Conservation (phyloP, 2,113 vertebrate genomes). For the Pedionomus torquatus region DNA sequence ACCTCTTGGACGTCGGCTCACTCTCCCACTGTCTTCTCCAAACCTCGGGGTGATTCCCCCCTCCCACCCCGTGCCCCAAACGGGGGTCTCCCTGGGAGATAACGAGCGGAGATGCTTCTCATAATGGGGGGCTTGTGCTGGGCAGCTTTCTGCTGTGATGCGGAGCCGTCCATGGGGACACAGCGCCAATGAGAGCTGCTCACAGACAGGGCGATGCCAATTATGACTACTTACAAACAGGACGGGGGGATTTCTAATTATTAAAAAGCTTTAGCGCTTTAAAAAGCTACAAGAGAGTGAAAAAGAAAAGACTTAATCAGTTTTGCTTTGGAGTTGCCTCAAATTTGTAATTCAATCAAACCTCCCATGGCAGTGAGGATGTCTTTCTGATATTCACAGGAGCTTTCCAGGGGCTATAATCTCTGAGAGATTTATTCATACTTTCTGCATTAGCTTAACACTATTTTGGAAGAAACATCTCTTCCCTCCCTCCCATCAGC, state of each 20-base stretch:
- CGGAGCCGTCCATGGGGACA: background rate
- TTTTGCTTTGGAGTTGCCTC: constrained; percentile 61
- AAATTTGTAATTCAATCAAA: constrained; percentile 70
- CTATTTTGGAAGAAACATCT: constrained; percentile 46
- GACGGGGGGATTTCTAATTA: background rate
- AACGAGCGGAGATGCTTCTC: background rate
- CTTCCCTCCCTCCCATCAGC: constrained; percentile 18
- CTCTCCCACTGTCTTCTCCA: background rate
- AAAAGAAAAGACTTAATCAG: constrained; percentile 64
- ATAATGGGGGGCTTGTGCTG: accelerated
- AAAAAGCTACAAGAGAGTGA: background rate
- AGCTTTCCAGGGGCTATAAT: constrained; percentile 68
- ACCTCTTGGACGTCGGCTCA: accelerated
- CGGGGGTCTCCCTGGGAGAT: accelerated
- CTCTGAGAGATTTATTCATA: constrained; percentile 69
- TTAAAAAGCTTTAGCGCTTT: constrained; percentile 18
- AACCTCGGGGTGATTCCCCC: background rate
- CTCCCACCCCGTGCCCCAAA: accelerated
- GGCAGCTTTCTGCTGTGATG: background rate
- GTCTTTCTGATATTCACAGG: constrained; percentile 52
- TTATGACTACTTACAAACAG: background rate
- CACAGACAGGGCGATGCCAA: background rate
- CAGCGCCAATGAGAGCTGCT: background rate
- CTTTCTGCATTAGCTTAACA: constrained; percentile 64
- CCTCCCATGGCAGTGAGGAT: constrained; percentile 45